Base-by-base conservation (phyloP, 2,113 vertebrate genomes). In the Psittacara wagleri region DNA sequence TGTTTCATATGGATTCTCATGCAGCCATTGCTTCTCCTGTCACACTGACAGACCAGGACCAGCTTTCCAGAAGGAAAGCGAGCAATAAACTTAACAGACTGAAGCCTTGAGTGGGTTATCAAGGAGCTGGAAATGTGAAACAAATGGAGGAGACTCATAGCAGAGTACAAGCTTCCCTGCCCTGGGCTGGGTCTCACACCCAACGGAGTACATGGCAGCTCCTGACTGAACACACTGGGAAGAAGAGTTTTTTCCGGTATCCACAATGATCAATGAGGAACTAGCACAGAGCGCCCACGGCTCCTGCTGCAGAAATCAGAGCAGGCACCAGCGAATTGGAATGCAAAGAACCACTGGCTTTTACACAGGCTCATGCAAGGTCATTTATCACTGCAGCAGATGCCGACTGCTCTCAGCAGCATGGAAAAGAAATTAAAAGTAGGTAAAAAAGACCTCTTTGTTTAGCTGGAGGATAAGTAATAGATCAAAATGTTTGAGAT, bases 401-500 rank as follows among this genome's bases (percentile, higher is more conserved):
- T 28, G 39, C 66, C 0, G 3, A 72, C 39, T 92, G 48, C 79
- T 91, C 87, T 83, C 72, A 86, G 79, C 64, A 86, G 79, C 68
- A 22, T 6, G 62, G 77, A 57, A 90, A 88, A 83, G 23, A 95
- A 95, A 94, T 90, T 90, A 93, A 55, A 92, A 83, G 82, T 70
- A 43, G 54, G 49, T 64, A 43, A 61, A 90, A 95, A 86, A 70
- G 59, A 70, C 28, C 64, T 90, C 93, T 87, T 74, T 92, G 72
- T 78, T 95, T 70, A 78, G 79, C 86, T 90, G 46, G 43, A 86
- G 61, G 79, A 94, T 81, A 94, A 92, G 76, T 41, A 86, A 81
- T 94, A 95, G 72, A 93, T 92, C 63, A 93, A 92, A 93, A 88
- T 78, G 49, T 83, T 86, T 83, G 35, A 86, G 70, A 55, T 89